phyloP scores from a whole-genome alignment of 2,113 vertebrate species.

The Stigmatopora argus region DNA sequence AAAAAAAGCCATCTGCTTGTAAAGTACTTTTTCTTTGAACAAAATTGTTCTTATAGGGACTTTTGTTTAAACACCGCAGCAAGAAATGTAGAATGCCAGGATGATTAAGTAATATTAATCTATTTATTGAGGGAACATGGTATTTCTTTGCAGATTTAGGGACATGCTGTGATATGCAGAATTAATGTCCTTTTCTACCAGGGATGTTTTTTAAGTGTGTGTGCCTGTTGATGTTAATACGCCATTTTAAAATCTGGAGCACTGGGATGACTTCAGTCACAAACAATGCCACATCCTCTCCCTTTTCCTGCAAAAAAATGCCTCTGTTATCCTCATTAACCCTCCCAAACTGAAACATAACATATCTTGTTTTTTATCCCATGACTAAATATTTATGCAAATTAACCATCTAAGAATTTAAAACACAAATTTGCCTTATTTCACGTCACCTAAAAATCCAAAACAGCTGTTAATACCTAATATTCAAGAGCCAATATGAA shows the following conservation, averaged over 20 bases:
- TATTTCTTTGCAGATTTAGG: background rate
- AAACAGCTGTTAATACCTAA: too few species aligned
- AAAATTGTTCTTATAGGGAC: background rate
- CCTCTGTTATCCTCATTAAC: background rate
- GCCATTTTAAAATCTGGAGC: background rate
- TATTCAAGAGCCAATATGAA: too few species aligned
- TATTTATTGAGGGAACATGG: background rate
- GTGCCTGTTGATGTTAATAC: background rate
- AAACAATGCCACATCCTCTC: constrained; percentile 12
- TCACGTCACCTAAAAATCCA: too few species aligned
- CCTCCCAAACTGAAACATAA: background rate
- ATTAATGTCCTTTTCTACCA: background rate
- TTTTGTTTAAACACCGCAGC: background rate
- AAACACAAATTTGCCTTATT: too few species aligned
- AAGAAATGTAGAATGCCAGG: background rate
- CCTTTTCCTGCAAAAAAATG: constrained; percentile 1
- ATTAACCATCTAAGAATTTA: too few species aligned
- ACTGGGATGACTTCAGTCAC: background rate
- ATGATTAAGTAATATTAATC: too few species aligned
- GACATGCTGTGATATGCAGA: background rate
- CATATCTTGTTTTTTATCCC: background rate
- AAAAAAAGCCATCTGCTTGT: background rate
- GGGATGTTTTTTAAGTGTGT: background rate
- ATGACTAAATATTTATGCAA: background rate
- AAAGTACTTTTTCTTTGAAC: background rate